A percentile compares a stretch with the other conserved stretches of the same genome.
Conservation (phyloP, 2,113 vertebrate species). For the Nettapus auritus region DNA sequence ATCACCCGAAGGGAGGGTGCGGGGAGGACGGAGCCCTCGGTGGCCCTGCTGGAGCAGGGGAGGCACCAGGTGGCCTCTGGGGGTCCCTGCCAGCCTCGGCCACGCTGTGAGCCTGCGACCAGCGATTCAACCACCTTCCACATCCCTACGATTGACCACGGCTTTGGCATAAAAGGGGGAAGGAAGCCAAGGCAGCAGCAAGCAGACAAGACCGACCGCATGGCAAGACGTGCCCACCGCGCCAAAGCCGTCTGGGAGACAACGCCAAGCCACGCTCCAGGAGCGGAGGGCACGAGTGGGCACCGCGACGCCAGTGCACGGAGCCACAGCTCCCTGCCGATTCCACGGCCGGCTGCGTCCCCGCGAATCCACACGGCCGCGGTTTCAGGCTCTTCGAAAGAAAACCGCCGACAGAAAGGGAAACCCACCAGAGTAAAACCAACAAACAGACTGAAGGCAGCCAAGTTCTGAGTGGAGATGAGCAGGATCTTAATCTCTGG, state of each 20-base stretch:
- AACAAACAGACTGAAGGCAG: background rate
- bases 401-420: background rate
- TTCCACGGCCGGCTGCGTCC: background rate
- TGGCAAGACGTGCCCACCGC: accelerated
- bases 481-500: conserved; percentile 75
- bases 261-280: background rate
- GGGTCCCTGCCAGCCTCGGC: background rate
- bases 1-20: background rate
- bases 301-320: background rate
- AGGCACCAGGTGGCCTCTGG: accelerated
- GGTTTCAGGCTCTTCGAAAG: background rate
- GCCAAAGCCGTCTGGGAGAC: background rate
- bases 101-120: background rate
- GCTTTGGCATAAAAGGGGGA: background rate
- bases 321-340: background rate
- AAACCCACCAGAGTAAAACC: conserved; percentile 27
- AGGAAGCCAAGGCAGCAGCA: background rate
- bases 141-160: background rate
- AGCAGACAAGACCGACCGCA: background rate
- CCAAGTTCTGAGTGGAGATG: conserved; percentile 56
- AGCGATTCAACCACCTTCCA: background rate
- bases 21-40: background rate
- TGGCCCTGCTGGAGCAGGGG: no score
- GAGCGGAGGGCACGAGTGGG: background rate
- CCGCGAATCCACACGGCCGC: background rate